Conservation (phyloP, 2,113 vertebrate species). For the Acrocephalus arundinaceus region DNA sequence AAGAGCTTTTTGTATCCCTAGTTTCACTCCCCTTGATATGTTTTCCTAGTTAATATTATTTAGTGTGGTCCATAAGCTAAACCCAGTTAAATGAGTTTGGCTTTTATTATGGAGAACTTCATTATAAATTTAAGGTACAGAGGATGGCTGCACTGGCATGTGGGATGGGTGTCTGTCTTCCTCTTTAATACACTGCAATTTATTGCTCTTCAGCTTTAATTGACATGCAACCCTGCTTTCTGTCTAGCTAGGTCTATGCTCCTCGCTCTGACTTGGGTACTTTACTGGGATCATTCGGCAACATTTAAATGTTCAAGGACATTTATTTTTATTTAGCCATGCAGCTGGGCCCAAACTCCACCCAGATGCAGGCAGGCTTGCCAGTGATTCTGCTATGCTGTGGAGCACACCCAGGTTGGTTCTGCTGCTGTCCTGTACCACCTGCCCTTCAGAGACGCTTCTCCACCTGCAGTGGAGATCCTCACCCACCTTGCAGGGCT, state of each 20-base stretch:
- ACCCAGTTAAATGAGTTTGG: constrained; percentile 6
- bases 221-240: neutral
- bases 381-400: neutral
- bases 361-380: neutral
- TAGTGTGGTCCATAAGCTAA: constrained; percentile 23
- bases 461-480: neutral
- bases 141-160: neutral
- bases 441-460: neutral
- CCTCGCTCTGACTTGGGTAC: neutral
- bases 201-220: constrained; percentile 30
- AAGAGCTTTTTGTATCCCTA: constrained; percentile 42
- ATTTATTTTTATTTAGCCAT: neutral
- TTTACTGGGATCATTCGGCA: neutral
- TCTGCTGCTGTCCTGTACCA: neutral
- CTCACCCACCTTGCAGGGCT: fast-evolving
- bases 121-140: neutral
- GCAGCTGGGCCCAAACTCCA: neutral
- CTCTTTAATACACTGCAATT: neutral
- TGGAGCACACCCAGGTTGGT: neutral
- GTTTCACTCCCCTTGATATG: constrained; percentile 30
- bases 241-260: neutral
- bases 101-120: neutral
- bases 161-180: neutral
- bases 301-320: neutral
- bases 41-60: constrained; percentile 42